A percentile compares a stretch with the other conserved stretches of the same genome.
phyloP scores from a whole-genome alignment of 2,113 vertebrate genomes.

The Nesoenas mayeri region DNA sequence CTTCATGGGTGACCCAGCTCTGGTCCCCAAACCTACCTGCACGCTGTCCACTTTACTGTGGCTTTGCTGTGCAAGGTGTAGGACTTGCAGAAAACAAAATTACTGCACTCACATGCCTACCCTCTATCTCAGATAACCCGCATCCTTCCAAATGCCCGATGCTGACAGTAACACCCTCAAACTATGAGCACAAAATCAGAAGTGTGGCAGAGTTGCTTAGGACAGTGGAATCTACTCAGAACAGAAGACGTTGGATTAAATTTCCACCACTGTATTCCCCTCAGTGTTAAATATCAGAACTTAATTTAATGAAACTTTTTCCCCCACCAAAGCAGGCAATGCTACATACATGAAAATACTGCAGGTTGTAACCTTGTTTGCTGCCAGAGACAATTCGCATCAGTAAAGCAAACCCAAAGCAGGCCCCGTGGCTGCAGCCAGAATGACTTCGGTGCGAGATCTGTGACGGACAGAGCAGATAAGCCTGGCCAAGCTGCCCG shows the following conservation, averaged over 20 bases:
- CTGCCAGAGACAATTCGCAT: neutral
- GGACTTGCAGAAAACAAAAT: rapidly evolving
- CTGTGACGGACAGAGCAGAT: rapidly evolving
- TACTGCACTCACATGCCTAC: neutral
- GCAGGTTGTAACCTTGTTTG: neutral
- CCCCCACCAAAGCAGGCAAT: too few relatives aligned
- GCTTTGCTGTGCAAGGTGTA: neutral
- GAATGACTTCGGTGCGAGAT: rapidly evolving
- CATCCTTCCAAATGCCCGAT: neutral
- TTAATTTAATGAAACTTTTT: neutral
- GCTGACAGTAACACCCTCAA: neutral
- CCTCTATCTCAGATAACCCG: neutral
- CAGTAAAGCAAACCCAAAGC: neutral
- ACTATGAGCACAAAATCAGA: neutral
- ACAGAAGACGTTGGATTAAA: neutral
- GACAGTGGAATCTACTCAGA: neutral
- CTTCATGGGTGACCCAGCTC: too few relatives aligned
- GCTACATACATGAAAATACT: neutral
- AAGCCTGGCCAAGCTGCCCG: neutral
- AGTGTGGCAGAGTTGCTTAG: neutral
- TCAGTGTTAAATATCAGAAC: neutral
- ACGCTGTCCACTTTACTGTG: too few relatives aligned
- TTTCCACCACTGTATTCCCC: neutral
- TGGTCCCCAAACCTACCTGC: neutral
- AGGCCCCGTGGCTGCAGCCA: neutral